A percentile compares a stretch with the other conserved stretches of the same genome.
Conservation (phyloP, 2,113 vertebrate species). For the Todiramphus chloris region DNA sequence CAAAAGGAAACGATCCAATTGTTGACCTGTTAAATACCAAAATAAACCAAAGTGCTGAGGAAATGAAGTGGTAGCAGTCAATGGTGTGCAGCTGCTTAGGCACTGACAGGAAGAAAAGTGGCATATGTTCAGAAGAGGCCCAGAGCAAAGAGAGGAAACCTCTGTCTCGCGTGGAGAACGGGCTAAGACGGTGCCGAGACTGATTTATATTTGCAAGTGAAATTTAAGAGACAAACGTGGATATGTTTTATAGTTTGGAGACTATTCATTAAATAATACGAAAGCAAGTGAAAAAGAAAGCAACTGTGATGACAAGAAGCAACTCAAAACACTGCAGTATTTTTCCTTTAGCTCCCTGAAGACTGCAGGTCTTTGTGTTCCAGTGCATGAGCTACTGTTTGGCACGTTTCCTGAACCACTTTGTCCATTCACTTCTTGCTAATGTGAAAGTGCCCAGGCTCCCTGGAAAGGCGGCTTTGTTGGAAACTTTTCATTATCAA, state of each 20-base stretch:
- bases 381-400: constrained; percentile 48
- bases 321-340: neutral
- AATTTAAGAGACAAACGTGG: neutral
- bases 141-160: neutral
- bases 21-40: neutral
- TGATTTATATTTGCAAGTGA: neutral
- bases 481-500: constrained; percentile 60
- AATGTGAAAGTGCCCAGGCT: constrained; percentile 45
- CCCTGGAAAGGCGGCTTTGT: constrained; percentile 56
- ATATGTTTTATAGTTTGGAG: neutral
- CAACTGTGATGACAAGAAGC: neutral
- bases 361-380: constrained; percentile 49
- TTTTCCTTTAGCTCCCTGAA: constrained; percentile 24
- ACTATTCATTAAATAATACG: neutral
- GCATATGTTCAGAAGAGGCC: constrained; percentile 9
- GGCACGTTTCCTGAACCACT: constrained; percentile 53
- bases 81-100: constrained; percentile 42
- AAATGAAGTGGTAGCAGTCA: neutral
- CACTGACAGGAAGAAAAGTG: constrained; percentile 9
- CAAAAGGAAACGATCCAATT: constrained; percentile 6
- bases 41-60: constrained; percentile 1
- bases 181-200: neutral
- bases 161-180: neutral
- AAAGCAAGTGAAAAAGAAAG: constrained; percentile 21
- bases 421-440: constrained; percentile 49